phyloP scores from a whole-genome alignment of 1,140 invertebrate genomes.

The Medauroidea extradentata region DNA sequence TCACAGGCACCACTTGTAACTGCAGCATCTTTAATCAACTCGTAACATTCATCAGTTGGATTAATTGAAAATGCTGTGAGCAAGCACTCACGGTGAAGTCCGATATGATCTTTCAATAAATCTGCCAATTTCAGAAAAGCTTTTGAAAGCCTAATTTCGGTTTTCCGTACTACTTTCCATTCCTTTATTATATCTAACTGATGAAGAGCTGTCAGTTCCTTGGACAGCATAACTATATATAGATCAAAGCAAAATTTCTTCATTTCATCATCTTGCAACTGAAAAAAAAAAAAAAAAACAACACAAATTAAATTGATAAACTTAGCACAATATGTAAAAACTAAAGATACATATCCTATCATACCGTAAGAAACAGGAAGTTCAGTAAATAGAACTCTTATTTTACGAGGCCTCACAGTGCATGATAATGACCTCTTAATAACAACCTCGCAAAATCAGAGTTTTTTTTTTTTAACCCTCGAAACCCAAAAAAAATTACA shows the following conservation, averaged over 20 bases:
- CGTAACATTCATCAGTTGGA: conserved; percentile 50
- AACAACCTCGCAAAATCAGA: too few relatives aligned
- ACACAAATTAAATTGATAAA: too few relatives aligned
- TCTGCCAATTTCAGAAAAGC: conserved; percentile 56
- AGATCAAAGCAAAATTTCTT: conserved; percentile 64
- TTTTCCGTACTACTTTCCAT: conserved; percentile 48
- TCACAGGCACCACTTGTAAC: conserved; percentile 9
- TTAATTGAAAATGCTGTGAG: conserved; percentile 61
- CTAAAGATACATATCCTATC: too few relatives aligned
- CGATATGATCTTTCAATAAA: conserved; percentile 49
- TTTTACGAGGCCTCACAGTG: too few relatives aligned
- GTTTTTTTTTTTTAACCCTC: too few relatives aligned
- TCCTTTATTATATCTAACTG: conserved; percentile 55
- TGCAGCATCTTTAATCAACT: conserved; percentile 50
- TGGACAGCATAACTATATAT: conserved; percentile 65
- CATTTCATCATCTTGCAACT: conserved; percentile 54
- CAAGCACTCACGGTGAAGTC: conserved; percentile 56
- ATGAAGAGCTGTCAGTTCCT: conserved; percentile 71
- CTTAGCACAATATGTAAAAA: too few relatives aligned
- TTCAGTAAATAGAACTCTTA: too few relatives aligned
- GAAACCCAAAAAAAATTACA: too few relatives aligned
- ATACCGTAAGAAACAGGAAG: too few relatives aligned
- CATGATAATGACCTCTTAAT: too few relatives aligned
- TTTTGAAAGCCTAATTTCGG: conserved; percentile 49
- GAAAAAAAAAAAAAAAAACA: conserved; percentile 36